A percentile compares a stretch with the other conserved stretches of the same genome.
Conservation (phyloP, 2,888 invertebrate genomes). For the Pemphredon lugubris region DNA sequence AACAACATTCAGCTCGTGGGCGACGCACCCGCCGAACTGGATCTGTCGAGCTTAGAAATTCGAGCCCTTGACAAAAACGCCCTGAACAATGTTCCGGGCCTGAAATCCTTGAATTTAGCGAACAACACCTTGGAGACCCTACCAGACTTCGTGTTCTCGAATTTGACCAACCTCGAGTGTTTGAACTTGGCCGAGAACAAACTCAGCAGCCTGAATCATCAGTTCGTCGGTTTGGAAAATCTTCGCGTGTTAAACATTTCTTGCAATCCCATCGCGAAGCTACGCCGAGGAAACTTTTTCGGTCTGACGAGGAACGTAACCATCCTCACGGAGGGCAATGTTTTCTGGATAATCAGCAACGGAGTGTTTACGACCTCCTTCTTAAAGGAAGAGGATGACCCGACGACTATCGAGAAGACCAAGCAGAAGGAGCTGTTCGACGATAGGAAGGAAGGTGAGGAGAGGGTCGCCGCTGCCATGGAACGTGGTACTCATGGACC, state of each 20-base stretch:
- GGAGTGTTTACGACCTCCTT: conserved; percentile 64
- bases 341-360: conserved; percentile 64
- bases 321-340: conserved; percentile 60
- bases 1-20: conserved; percentile 36
- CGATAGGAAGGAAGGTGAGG: background rate
- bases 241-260: conserved; percentile 65
- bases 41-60: conserved; percentile 59
- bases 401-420: conserved; percentile 17
- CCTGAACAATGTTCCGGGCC: conserved; percentile 50
- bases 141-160: conserved; percentile 65
- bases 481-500: background rate
- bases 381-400: conserved; percentile 54
- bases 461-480: background rate
- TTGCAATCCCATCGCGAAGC: conserved; percentile 58
- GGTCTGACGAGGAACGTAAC: conserved; percentile 58
- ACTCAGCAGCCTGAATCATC: conserved; percentile 52
- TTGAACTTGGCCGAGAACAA: conserved; percentile 65
- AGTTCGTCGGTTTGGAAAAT: conserved; percentile 66
- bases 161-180: conserved; percentile 59
- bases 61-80: conserved; percentile 53
- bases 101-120: conserved; percentile 59
- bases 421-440: conserved; percentile 6
- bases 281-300: conserved; percentile 64
- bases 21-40: conserved; percentile 26
- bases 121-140: conserved; percentile 61